Conservation (phyloP, 2,888 invertebrate genomes). For the Drosophila buzzatii region DNA sequence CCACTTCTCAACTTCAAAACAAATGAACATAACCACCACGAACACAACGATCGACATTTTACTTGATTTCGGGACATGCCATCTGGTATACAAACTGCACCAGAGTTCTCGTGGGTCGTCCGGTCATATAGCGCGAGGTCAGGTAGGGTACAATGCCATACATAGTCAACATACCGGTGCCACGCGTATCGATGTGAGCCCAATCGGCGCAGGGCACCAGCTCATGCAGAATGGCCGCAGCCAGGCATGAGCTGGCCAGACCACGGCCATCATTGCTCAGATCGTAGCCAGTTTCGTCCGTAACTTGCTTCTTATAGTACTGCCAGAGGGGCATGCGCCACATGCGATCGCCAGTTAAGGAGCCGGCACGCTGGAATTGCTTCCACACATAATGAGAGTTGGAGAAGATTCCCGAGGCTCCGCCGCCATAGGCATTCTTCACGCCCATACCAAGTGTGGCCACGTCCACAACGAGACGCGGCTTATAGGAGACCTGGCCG, state of each 20-base stretch:
- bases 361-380: slow-evolving; percentile 86
- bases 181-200: slow-evolving; percentile 91
- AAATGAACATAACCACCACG: not conserved
- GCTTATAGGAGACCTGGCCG: slow-evolving; percentile 88
- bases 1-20: slow-evolving; percentile 1
- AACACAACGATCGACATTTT: not conserved
- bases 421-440: slow-evolving; percentile 86
- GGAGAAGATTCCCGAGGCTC: slow-evolving; percentile 87
- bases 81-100: slow-evolving; percentile 86
- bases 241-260: slow-evolving; percentile 88
- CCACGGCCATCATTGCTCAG: slow-evolving; percentile 87
- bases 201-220: slow-evolving; percentile 89
- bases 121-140: slow-evolving; percentile 87
- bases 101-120: slow-evolving; percentile 88
- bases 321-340: slow-evolving; percentile 88
- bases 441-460: slow-evolving; percentile 87
- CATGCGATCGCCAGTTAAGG: slow-evolving; percentile 87
- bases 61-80: slow-evolving; percentile 82
- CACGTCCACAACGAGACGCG: slow-evolving; percentile 87
- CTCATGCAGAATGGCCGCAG: slow-evolving; percentile 89
- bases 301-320: slow-evolving; percentile 81
- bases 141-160: slow-evolving; percentile 88
- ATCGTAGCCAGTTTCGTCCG: slow-evolving; percentile 83
- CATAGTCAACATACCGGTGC: slow-evolving; percentile 88
- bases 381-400: slow-evolving; percentile 87